Evolutionary conservation across 2,888 invertebrate species (phyloP).

Genomic region (Halictus quadricinctus): DNA sequence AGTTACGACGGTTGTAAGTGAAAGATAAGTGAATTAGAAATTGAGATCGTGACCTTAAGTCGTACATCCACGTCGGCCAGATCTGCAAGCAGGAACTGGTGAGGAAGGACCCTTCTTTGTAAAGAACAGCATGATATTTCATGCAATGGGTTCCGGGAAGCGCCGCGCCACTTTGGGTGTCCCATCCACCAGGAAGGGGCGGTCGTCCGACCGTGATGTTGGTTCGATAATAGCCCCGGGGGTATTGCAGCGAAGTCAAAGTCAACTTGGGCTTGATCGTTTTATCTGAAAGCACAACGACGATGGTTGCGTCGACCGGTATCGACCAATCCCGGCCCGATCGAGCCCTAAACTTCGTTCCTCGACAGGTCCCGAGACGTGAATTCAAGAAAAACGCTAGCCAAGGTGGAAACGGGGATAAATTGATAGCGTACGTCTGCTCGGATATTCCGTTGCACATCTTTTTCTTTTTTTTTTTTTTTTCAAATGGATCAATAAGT

Average conservation of each 20-base stretch:
- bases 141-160: constrained; percentile 85
- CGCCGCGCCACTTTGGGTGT: constrained; percentile 80
- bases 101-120: constrained; percentile 85
- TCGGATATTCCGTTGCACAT: not conserved
- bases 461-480: not conserved
- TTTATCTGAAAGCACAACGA: constrained; percentile 69
- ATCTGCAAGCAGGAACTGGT: constrained; percentile 89
- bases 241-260: constrained; percentile 73
- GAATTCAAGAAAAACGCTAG: not conserved
- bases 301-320: constrained; percentile 39
- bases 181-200: constrained; percentile 82
- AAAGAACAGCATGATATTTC: constrained; percentile 89
- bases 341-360: constrained; percentile 27
- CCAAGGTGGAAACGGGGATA: not conserved
- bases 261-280: constrained; percentile 72
- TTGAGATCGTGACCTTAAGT: constrained; percentile 80
- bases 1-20: not conserved
- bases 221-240: constrained; percentile 80
- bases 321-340: constrained; percentile 29
- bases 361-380: not conserved
- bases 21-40: not conserved
- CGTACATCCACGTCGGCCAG: constrained; percentile 93
- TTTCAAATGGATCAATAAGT: not conserved
- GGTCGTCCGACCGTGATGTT: constrained; percentile 79
- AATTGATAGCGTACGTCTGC: not conserved